These are phyloP conservation scores for Odobenus rosmarus DNA, from an alignment of 2,113 vertebrate genomes.

Conservation along the genomic window DNA sequence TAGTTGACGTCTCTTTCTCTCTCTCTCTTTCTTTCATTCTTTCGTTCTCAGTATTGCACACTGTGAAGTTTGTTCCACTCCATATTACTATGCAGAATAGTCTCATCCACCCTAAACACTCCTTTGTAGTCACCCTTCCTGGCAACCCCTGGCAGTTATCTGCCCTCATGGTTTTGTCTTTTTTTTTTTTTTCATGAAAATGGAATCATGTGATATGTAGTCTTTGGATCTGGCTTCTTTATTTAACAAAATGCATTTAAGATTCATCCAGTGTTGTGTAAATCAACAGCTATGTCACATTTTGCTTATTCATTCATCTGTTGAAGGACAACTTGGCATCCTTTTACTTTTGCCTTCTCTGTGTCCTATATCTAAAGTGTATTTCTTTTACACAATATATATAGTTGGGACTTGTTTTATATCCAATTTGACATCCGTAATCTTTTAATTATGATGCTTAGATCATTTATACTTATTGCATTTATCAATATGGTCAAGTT, in stretches of 20 bases:
- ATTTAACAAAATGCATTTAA: neutral
- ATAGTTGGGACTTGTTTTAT: neutral
- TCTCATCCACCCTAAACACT: neutral
- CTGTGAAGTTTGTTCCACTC: neutral
- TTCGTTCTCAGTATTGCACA: neutral
- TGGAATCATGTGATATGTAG: neutral
- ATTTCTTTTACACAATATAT: neutral
- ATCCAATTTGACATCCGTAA: neutral
- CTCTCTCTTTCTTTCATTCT: neutral
- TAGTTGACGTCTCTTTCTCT: neutral
- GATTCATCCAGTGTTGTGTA: neutral
- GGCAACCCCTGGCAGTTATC: neutral
- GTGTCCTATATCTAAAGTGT: neutral
- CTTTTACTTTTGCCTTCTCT: neutral
- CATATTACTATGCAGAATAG: neutral
- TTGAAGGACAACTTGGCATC: neutral
- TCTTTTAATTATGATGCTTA: conserved; percentile 1
- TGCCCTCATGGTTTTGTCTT: neutral
- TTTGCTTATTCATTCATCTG: neutral
- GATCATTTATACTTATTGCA: conserved; percentile 41
- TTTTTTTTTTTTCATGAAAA: neutral
- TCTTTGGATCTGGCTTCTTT: neutral
- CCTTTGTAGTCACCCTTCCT: neutral
- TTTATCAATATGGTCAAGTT: neutral
- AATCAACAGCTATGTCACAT: neutral